Evolutionary conservation across 2,113 vertebrate species (phyloP).

Genomic region (Cygnus atratus): DNA sequence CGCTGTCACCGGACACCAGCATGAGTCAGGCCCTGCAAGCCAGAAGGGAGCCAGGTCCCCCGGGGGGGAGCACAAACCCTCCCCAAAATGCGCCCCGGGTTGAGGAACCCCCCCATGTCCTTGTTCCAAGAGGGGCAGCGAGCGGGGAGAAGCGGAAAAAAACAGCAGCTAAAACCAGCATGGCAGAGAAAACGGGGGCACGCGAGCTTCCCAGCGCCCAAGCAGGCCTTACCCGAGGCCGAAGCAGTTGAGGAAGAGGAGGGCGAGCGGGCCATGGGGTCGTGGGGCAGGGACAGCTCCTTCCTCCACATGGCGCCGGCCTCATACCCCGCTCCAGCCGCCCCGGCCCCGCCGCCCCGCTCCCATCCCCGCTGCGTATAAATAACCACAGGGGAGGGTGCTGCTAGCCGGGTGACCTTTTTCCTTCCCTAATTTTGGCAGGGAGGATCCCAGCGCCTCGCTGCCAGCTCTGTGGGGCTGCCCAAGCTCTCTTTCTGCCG

Average conservation of each 20-base stretch:
- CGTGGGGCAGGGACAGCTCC: not conserved
- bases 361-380: slow-evolving; percentile 59
- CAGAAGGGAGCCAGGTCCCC: not conserved
- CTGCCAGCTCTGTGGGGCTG: accelerated
- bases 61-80: not conserved
- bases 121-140: accelerated
- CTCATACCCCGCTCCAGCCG: slow-evolving; percentile 18
- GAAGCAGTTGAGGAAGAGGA: slow-evolving; percentile 76
- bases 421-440: slow-evolving; percentile 48
- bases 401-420: not conserved
- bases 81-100: not conserved
- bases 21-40: not conserved
- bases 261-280: not conserved
- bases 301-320: slow-evolving; percentile 69
- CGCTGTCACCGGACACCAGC: slow-evolving; percentile 25
- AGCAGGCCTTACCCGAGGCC: slow-evolving; percentile 71
- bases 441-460: not conserved
- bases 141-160: not conserved
- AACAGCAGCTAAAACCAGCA: not conserved
- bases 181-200: not conserved
- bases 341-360: slow-evolving; percentile 57
- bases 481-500: not conserved
- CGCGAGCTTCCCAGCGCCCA: not conserved
- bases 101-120: accelerated
- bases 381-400: slow-evolving; percentile 43